phyloP scores from a whole-genome alignment of 2,888 invertebrate species.

The Hypercompe scribonia region DNA sequence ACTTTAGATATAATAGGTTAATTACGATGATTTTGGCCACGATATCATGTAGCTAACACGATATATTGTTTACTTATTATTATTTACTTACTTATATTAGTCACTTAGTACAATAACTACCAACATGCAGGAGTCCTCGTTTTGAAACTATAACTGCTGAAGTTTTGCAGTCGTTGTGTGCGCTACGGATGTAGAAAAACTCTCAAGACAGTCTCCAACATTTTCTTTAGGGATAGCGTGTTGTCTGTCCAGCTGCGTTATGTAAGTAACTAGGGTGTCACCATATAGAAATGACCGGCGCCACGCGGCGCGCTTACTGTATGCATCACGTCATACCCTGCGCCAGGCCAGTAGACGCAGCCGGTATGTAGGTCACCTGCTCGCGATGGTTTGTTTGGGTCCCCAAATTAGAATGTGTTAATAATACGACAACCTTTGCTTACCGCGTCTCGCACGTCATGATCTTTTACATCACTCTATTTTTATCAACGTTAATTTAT shows the following conservation, averaged over 20 bases:
- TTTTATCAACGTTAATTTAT: conserved; percentile 59
- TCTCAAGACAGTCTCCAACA: background rate
- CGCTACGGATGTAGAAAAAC: background rate
- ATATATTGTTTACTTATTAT: too few relatives aligned
- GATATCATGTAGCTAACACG: background rate
- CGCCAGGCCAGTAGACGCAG: conserved; percentile 73
- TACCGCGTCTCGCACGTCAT: conserved; percentile 64
- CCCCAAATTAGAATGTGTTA: conserved; percentile 83
- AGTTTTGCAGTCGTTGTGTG: background rate
- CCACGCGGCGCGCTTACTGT: conserved; percentile 45
- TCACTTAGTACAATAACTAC: background rate
- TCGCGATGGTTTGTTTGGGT: conserved; percentile 85
- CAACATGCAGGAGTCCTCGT: background rate
- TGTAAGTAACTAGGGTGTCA: conserved; percentile 20
- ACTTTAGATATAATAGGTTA: background rate
- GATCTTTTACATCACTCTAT: conserved; percentile 65
- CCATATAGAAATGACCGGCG: conserved; percentile 38
- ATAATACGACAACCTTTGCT: conserved; percentile 83
- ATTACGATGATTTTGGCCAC: background rate
- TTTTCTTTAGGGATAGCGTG: background rate
- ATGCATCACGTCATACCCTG: conserved; percentile 77
- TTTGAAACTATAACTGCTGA: background rate
- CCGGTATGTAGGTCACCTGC: conserved; percentile 81
- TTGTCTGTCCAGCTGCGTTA: background rate
- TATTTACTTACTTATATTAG: background rate